Evolutionary conservation across 2,797 vertebrate genomes (phyloP), one percentile per base, ranked within the genome.

Genomic region (Macropus fuliginosus): DNA sequence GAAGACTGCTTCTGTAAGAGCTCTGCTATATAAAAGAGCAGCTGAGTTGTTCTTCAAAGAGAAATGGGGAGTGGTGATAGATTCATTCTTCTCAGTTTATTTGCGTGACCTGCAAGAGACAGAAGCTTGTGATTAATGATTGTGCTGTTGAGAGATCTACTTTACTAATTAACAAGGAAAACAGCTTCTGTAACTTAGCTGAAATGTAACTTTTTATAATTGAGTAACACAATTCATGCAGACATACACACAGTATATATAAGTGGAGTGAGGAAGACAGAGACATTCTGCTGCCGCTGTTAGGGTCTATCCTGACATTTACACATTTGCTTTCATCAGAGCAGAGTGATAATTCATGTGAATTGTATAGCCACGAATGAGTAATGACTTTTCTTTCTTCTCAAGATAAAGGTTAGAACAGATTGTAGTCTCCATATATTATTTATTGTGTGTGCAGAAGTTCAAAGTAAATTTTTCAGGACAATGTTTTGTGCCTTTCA

Each of bases 381-480:
- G 94, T 97, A 98, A 98, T 98, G 97, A 97, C 96, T 97, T 97
- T 93, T 74, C 92, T 98, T 56, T 92, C 91, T 95, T 96, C 93
- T 97, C 91, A 95, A 98, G 96, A 97, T 96, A 98, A 98, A 98
- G 97, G 96, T 98, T 98, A 97, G 94, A 96, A 91, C 56, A 94
- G 93, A 98, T 93, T 98, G 94, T 55, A 98, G 92, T 93, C 95
- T 81, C 98, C 95, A 66, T 95, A 95, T 97, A 95, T 97, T 97
- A 96, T 98, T 97, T 97, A 91, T 29, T 50, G 11, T 90, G 40
- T 96, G 56, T 81, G 13, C 91, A 62, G 31, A 56, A 54, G 94
- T 97, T 96, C 90, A 96, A 92, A 95, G 92, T 96, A 8, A 89
- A 95, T 92, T 96, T 96, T 54, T 91, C 46, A 94, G 11, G 56